phyloP scores from a whole-genome alignment of 2,888 invertebrate genomes.

The Coenonympha arcania region DNA sequence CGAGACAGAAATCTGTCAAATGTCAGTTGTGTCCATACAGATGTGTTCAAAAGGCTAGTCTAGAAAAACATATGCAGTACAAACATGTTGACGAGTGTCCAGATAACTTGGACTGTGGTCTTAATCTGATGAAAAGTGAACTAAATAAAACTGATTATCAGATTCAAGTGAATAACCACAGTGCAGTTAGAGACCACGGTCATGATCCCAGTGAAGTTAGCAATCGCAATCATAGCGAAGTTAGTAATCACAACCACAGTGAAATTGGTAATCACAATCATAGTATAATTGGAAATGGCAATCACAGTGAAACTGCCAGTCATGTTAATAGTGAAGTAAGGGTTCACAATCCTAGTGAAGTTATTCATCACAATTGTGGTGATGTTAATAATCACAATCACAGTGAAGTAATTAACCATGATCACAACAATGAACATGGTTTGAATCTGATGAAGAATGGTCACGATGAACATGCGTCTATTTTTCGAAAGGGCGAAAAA shows the following conservation, averaged over 20 bases:
- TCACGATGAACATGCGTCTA: constrained; percentile 13
- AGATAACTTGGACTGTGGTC: constrained; percentile 15
- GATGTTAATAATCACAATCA: too few species aligned
- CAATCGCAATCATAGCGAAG: too few species aligned
- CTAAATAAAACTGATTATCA: too few species aligned
- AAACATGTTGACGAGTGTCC: constrained; percentile 46
- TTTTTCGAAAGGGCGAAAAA: constrained; percentile 6
- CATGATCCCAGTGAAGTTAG: too few species aligned
- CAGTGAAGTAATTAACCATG: neutral
- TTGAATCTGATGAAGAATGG: constrained; percentile 28
- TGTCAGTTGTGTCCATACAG: constrained; percentile 59
- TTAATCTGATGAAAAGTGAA: constrained; percentile 23
- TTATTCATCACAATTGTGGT: too few species aligned
- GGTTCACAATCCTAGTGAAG: too few species aligned
- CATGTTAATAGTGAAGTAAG: too few species aligned
- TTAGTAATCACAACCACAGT: too few species aligned
- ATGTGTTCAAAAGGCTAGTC: constrained; percentile 63
- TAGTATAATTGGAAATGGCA: too few species aligned
- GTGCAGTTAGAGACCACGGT: too few species aligned
- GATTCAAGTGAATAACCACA: neutral
- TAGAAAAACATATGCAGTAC: constrained; percentile 64
- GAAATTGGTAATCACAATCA: too few species aligned
- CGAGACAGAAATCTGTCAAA: constrained; percentile 61
- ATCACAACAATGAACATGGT: neutral
- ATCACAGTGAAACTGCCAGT: too few species aligned